Base-by-base conservation (phyloP, 2,113 vertebrate genomes). In the Halichoeres trimaculatus region DNA sequence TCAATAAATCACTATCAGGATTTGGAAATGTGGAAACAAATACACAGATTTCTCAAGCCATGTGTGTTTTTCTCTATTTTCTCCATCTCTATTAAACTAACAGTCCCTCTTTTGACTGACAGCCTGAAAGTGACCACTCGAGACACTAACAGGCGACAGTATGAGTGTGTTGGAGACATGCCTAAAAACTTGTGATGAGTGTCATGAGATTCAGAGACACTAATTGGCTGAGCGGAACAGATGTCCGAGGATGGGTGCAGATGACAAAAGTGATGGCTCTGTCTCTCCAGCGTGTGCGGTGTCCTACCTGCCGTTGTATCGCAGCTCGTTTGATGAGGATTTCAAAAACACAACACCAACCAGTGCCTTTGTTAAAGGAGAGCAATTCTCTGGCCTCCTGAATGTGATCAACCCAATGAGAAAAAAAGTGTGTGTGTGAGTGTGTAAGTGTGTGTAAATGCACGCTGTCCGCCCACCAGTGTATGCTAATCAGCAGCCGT, bases 401-500 rank as follows among this genome's bases (percentile, higher is more conserved):
- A 45, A 45, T 38, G 36, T 47, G n/a, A 58, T 57, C 58, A 52
- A 58, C 17, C 43, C 14, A 17, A 19, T 11, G 8, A 30, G 3
- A 30, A 30, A 5, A 47, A 24, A 35, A 41, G 13, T 68, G 35
- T 65, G 22, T 52, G 38, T 40, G 11, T 43, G 50, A n/a, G 48
- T 26, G 23, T 53, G 23, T 30, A 12, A 26, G 23, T 23, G 13
- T 53, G 23, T 24, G 1, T 16, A 11, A 34, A 38, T 55, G 38
- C 19, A 38, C 16, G 51, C 58, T 11, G 55, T 70, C 36, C 57
- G 30, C 50, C 48, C 13, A 45, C 48, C 38, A 72, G 30, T 60
- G 52, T 65, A 78, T 90, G 80, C 58, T 89, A 88, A 89, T 80
- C 75, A 83, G 80, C 66, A 81, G 68, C 72, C 38, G 76, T 89